Base-by-base conservation (phyloP, 2,888 invertebrate genomes). In the Sycophila texana region DNA sequence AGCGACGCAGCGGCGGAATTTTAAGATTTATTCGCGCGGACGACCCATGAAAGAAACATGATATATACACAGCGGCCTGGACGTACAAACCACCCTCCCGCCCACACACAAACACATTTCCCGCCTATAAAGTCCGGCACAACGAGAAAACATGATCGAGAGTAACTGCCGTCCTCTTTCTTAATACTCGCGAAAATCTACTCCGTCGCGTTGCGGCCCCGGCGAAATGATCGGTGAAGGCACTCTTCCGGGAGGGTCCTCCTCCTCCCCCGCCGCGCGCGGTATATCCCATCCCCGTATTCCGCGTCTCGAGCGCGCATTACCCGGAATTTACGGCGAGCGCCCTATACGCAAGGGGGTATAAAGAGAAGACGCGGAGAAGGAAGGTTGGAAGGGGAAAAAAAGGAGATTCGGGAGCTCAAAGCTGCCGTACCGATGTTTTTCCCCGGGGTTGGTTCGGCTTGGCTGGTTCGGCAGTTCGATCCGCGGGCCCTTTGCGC, bases 91-190 rank as follows among this genome's bases (percentile, higher is more conserved):
- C 26, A 1, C 26, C 26, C 26, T 2, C 26, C 26, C 12, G 4
- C 30, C 30, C 26, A 4, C 5, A 61, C 39, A 13, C 30, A n/a
- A 14, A 4, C 5, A 61, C 39, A 13, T 13, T 12, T 30, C 63
- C 18, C 63, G 63, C 2, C 47, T 18, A n/a, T n/a, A 63, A 63
- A 63, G 63, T 47, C 18, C 30, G 67, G 51, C 16, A 22, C 12
- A 57, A 39, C 57, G 39, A 39, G 39, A 30, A 53, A 51, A 47
- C 61, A 53, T 73, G 30, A 60, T 39, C 65, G 55, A 20, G 53
- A 73, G 39, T 63, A 71, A 67, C 67, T 67, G 67, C 53, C 49
- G 67, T 26, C 53, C 67, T 67, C 67, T 67, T 53, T 67, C 67
- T 67, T 73, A 63, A 55, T 55, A 55, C 65, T 39, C 10, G 60